phyloP scores from a whole-genome alignment of 2,797 vertebrate genomes.

The Ceyx erithaca region DNA sequence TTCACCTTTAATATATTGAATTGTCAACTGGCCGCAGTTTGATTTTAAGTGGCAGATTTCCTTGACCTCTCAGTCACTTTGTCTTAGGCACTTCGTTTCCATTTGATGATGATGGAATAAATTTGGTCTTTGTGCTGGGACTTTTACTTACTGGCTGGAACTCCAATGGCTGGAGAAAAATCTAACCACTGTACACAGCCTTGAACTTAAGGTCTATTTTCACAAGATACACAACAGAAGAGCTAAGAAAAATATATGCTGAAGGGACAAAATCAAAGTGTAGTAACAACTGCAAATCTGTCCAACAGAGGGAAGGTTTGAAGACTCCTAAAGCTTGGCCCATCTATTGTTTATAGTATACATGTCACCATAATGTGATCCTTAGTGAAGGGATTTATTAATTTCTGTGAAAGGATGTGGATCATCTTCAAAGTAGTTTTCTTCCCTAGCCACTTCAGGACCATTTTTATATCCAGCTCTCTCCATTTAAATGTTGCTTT shows the following conservation, averaged over 20 bases:
- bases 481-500: background rate
- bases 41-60: constrained; percentile 22
- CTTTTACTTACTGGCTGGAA: constrained; percentile 5
- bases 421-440: background rate
- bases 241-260: background rate
- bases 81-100: constrained; percentile 55
- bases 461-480: background rate
- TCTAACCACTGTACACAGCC: background rate
- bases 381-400: background rate
- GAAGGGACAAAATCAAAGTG: constrained; percentile 1
- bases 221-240: background rate
- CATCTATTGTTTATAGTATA: background rate
- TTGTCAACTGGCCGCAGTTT: background rate
- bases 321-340: background rate
- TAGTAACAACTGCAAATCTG: background rate
- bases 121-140: constrained; percentile 8
- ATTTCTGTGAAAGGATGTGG: background rate
- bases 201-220: background rate
- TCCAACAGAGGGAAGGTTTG: background rate
- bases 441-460: background rate
- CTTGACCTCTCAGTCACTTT: constrained; percentile 38
- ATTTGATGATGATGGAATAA: constrained; percentile 57
- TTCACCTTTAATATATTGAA: constrained; percentile 8
- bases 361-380: background rate
- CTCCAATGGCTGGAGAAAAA: constrained; percentile 32